Percentiles rank a stretch among this genome's conserved stretches.
Conservation (phyloP, 2,888 invertebrate species). For the Synergus japonicus region DNA sequence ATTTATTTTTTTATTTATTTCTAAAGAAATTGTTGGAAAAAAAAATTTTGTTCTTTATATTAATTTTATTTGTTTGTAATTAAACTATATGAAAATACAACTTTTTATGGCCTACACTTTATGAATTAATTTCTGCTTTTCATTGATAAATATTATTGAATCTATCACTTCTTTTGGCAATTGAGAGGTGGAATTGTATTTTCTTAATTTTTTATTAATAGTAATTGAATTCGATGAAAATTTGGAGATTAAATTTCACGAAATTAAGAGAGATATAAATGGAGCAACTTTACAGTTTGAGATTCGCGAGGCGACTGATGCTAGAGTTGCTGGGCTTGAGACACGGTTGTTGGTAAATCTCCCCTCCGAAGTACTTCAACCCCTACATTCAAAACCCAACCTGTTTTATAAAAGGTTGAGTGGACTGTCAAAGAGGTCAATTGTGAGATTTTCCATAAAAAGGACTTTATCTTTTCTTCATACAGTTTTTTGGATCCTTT, state of each 20-base stretch:
- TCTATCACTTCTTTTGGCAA: not conserved
- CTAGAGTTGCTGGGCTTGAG: constrained; percentile 40
- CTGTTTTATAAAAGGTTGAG: not conserved
- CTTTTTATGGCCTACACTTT: no score
- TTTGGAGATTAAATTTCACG: not conserved
- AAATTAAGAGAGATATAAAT: not conserved
- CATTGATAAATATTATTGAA: not conserved
- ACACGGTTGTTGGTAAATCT: constrained; percentile 8
- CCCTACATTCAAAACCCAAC: not conserved
- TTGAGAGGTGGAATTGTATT: not conserved
- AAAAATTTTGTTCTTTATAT: no score
- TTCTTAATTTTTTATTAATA: not conserved
- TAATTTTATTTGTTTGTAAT: no score
- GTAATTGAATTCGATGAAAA: no score
- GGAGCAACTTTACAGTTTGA: constrained; percentile 61
- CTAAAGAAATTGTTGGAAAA: no score
- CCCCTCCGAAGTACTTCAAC: not conserved
- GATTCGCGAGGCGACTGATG: constrained; percentile 67
- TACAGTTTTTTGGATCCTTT: not conserved
- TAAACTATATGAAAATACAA: no score
- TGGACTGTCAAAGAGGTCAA: constrained; percentile 20
- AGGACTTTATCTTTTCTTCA: not conserved
- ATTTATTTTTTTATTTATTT: no score
- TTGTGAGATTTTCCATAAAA: constrained; percentile 24
- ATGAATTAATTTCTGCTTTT: no score